Base-by-base conservation (phyloP, 2,113 vertebrate genomes). In the Ceyx margarethae region DNA sequence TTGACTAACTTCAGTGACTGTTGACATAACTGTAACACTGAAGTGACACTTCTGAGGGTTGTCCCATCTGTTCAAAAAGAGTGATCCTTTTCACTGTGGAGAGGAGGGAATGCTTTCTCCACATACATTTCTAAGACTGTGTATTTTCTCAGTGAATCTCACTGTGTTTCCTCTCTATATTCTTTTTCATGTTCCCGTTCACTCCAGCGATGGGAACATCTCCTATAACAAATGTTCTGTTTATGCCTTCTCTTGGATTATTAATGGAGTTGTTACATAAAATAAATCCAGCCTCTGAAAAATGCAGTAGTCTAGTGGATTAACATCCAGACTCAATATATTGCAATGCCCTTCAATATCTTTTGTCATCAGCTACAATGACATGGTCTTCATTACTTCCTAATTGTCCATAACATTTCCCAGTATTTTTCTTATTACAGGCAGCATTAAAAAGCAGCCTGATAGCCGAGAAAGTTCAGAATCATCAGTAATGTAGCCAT, bases 351-450 rank as follows among this genome's bases (percentile, higher is more conserved):
- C 50, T 93, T 94, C 86, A 90, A n/a, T 69, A 75, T 69, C 58
- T 87, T 87, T 87, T 90, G 62, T 88, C 51, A 91, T 93, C 89
- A 93, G 53, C 48, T 89, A 37, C 83, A 93, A 60, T 91, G 60
- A 85, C 29, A 76, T 21, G 31, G 61, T 50, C 72, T 96, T 92
- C 85, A 93, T 94, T 95, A 81, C 31, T 87, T 93, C 42, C 26
- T 93, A 95, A 95, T 91, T 91, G 67, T 92, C 64, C 48, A 37
- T 93, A 92, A 80, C 37, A 75, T 87, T 90, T 82, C 48, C n/a
- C 45, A 2, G 1, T 87, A 71, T 90, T 93, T 92, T 88, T 72
- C 85, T 87, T 84, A 86, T 91, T 93, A 94, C 82, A 90, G 45
- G 31, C 62, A 54, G 23, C 51, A 92, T 87, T 88, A 43, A 65